These are phyloP conservation scores for Elysia crispata DNA, from an alignment of 2,888 invertebrate genomes.

Conservation along the genomic window DNA sequence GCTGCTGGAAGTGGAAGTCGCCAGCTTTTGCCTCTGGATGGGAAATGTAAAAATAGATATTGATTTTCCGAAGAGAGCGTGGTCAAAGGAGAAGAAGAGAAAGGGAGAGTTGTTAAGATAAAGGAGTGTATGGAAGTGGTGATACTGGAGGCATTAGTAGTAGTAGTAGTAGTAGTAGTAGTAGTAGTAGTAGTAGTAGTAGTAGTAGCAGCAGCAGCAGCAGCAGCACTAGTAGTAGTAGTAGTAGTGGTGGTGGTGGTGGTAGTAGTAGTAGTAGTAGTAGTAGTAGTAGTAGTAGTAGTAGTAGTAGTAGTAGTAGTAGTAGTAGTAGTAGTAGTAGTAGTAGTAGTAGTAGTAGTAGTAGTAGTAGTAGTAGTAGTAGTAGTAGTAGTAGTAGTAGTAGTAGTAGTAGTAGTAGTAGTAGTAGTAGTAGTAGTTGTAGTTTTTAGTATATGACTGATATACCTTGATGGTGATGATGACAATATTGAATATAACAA, in stretches of 20 bases:
- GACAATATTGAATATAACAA: background rate
- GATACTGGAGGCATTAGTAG: too few relatives aligned
- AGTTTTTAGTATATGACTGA: background rate
- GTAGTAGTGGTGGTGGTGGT: constrained; percentile 9
- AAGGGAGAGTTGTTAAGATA: too few relatives aligned
- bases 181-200: constrained; percentile 4
- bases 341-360: constrained; percentile 4
- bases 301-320: constrained; percentile 9
- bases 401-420: background rate
- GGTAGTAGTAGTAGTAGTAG: constrained; percentile 1
- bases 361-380: constrained; percentile 1
- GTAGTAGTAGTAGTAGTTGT: background rate
- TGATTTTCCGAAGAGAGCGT: too few relatives aligned
- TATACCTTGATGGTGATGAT: background rate
- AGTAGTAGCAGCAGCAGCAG: background rate
- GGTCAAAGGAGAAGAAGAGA: too few relatives aligned
- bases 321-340: constrained; percentile 4
- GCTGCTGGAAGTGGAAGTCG: constrained; percentile 61
- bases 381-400: background rate
- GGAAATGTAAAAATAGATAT: too few relatives aligned
- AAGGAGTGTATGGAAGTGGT: background rate
- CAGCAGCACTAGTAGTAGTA: background rate
- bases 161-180: constrained; percentile 9
- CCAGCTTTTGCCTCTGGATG: constrained; percentile 56
- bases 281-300: constrained; percentile 9